Base-by-base conservation (phyloP, 2,113 vertebrate genomes). In the Alligator mississippiensis region DNA sequence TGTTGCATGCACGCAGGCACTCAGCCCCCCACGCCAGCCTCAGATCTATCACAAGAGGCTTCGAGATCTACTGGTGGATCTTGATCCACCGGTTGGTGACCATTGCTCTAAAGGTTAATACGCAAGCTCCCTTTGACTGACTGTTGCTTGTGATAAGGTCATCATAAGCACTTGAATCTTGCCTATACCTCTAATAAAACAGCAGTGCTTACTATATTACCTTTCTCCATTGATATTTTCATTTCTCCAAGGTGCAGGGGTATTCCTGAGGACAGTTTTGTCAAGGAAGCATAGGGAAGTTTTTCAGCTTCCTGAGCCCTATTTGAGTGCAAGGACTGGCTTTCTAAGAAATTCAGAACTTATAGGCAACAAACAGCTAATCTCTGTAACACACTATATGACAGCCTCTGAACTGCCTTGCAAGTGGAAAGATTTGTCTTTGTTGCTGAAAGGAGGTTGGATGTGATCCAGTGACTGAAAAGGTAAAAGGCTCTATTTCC, bases 391-490 rank as follows among this genome's bases (percentile, higher is more conserved):
- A n/a, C 82, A 59, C 84, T 70, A 84, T 2, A 34, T 38, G 27
- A 47, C 57, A 87, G 58, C 61, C 76, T 84, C 55, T 77, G 30
- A 84, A 34, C 25, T 72, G 63, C 38, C 54, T 81, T 58, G 58
- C 30, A 0, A 1, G 62, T 24, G 19, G 30, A 34, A 16, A 88
- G 64, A 55, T 21, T 9, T 21, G 27, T 62, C 72, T 72, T 68
- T 88, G 68, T 63, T 79, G 80, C 61, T 83, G 77, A 38, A 13
- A 63, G 19, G 34, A 10, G 63, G 34, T n/a, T 79, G 84, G 24
- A 38, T 9, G 16, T 4, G 17, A 74, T 30, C 74, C 38, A 9
- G 9, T 0, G 0, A 21, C 11, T 21, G 15, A 72, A 13, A 19
- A 54, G 80, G 78, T 58, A 1, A 0, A 54, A 84, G 62, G 54